A percentile compares a stretch with the other conserved stretches of the same genome.
These are phyloP conservation scores for Myotis davidii DNA, from an alignment of 2,113 vertebrate genomes.

Conservation along the genomic window DNA sequence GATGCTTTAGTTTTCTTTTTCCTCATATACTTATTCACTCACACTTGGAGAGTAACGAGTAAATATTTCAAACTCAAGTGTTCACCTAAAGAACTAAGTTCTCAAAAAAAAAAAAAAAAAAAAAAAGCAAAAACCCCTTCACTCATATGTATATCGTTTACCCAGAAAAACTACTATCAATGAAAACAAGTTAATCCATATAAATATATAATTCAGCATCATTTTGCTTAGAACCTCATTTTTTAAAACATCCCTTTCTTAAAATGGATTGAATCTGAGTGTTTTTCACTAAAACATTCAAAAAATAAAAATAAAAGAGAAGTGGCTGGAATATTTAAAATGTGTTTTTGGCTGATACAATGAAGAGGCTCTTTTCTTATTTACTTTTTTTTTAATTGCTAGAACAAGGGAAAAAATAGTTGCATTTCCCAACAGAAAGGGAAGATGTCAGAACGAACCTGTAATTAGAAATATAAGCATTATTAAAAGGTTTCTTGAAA, in stretches of 20 bases:
- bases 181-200: conserved; percentile 68
- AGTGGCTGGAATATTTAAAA: conserved; percentile 40
- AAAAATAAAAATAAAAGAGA: conserved; percentile 45
- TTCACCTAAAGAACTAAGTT: conserved; percentile 23
- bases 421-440: not conserved
- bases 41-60: conserved; percentile 24
- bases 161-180: conserved; percentile 44
- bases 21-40: not conserved
- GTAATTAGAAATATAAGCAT: conserved; percentile 28
- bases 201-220: conserved; percentile 55
- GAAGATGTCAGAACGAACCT: not conserved
- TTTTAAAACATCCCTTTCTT: conserved; percentile 63
- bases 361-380: not conserved
- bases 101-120: not conserved
- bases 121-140: not conserved
- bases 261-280: conserved; percentile 54
- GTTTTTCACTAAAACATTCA: conserved; percentile 38
- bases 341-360: not conserved
- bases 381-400: conserved; percentile 2
- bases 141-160: not conserved
- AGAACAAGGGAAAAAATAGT: not conserved
- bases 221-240: conserved; percentile 51
- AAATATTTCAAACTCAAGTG: conserved; percentile 26
- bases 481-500: conserved; percentile 27
- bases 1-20: conserved; percentile 25